Evolutionary conservation across 2,113 vertebrate genomes (phyloP).

Genomic region (Gracilinanus agilis): DNA sequence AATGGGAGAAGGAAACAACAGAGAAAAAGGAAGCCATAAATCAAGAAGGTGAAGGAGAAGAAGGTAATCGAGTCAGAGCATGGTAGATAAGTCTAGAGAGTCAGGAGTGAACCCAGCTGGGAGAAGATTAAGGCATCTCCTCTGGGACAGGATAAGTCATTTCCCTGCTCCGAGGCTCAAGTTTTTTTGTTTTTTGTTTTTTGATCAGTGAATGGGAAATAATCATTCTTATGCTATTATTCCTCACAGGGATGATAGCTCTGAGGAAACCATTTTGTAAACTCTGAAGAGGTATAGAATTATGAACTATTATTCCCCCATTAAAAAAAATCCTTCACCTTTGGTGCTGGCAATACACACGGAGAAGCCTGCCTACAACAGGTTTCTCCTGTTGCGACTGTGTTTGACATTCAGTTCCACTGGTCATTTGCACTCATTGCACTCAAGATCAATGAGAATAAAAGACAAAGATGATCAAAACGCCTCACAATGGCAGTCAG

Average conservation of each 20-base stretch:
- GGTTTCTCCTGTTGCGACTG: constrained; percentile 2
- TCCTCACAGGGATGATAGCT: constrained; percentile 11
- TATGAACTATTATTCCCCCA: constrained; percentile 15
- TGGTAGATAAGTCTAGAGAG: background rate
- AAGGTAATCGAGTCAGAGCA: background rate
- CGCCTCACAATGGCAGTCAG: constrained; percentile 37
- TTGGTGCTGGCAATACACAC: constrained; percentile 24
- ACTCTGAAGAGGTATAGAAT: constrained; percentile 38
- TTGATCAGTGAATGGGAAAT: constrained; percentile 28
- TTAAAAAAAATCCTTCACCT: background rate
- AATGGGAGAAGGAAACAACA: background rate
- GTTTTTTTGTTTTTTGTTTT: background rate
- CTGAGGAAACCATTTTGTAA: constrained; percentile 35
- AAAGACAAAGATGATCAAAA: constrained; percentile 62
- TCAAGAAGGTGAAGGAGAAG: background rate
- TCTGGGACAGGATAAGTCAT: background rate
- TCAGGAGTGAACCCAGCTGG: background rate
- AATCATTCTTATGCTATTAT: constrained; percentile 36
- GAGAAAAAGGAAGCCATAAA: background rate
- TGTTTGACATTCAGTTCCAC: constrained; percentile 50
- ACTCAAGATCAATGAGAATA: constrained; percentile 65
- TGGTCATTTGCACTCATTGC: constrained; percentile 52
- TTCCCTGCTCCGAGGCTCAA: background rate
- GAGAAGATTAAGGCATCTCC: background rate
- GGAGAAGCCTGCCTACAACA: constrained; percentile 9